Percentiles rank a stretch among this genome's conserved stretches.
Evolutionary conservation across 2,797 vertebrate genomes (phyloP).

Genomic region (Pseudochromis fuscus): DNA sequence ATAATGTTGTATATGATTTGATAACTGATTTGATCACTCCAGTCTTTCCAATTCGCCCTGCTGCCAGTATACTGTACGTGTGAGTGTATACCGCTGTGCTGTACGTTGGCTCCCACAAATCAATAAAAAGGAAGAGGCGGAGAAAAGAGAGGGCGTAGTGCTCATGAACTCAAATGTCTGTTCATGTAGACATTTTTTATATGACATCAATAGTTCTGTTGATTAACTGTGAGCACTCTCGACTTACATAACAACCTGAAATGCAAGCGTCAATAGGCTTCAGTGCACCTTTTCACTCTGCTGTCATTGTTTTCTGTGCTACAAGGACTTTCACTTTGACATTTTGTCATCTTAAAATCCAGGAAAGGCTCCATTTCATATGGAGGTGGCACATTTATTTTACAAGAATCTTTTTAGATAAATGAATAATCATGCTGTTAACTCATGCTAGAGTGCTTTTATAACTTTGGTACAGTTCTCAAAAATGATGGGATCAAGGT

Average conservation of each 20-base stretch:
- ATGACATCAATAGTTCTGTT: slow-evolving; percentile 19
- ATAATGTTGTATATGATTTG: slow-evolving; percentile 5
- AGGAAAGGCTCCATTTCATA: not conserved
- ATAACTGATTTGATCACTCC: too few relatives aligned
- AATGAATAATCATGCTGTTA: too few relatives aligned
- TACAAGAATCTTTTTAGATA: too few relatives aligned
- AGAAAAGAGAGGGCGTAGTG: slow-evolving; percentile 1
- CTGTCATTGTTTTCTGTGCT: slow-evolving; percentile 14
- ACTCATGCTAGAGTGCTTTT: too few relatives aligned
- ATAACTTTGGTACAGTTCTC: too few relatives aligned
- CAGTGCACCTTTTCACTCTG: slow-evolving; percentile 3
- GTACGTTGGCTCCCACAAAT: slow-evolving; percentile 19
- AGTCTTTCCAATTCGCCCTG: not conserved
- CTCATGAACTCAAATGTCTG: slow-evolving; percentile 25
- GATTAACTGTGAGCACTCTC: slow-evolving; percentile 39
- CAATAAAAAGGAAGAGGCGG: slow-evolving; percentile 19
- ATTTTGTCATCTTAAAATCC: slow-evolving; percentile 3
- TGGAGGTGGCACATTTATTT: too few relatives aligned
- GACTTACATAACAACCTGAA: slow-evolving; percentile 34
- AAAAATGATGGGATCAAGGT: not conserved
- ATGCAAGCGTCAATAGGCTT: slow-evolving; percentile 28
- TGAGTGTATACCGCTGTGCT: not conserved
- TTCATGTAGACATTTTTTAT: slow-evolving; percentile 12
- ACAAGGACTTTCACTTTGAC: slow-evolving; percentile 22
- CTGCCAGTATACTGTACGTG: not conserved